A percentile compares a stretch with the other conserved stretches of the same genome.
Evolutionary conservation across 2,888 invertebrate species (phyloP).

Genomic region (Gymnocheta viridis): DNA sequence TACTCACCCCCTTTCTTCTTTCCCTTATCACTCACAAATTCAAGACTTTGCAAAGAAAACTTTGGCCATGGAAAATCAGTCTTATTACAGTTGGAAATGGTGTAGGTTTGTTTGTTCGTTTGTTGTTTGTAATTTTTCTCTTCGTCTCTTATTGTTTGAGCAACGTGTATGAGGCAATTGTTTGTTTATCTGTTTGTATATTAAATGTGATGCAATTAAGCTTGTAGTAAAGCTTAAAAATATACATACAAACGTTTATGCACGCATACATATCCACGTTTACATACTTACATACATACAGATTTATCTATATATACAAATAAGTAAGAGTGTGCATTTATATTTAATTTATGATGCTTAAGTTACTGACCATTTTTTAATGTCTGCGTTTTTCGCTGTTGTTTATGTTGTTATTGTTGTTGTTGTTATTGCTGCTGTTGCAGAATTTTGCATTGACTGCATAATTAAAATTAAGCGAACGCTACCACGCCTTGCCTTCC

Average conservation of each 20-base stretch:
- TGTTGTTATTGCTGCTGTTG: conserved; percentile 11
- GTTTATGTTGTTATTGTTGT: conserved; percentile 4
- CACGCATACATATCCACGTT: neutral
- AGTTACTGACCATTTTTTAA: conserved; percentile 52
- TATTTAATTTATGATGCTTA: conserved; percentile 63
- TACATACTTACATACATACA: neutral
- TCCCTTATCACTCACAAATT: too few relatives aligned
- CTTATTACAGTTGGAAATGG: neutral
- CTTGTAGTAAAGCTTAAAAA: conserved; percentile 48
- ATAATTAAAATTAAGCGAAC: conserved; percentile 69
- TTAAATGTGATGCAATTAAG: conserved; percentile 67
- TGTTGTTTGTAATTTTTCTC: neutral
- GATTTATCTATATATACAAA: conserved; percentile 6
- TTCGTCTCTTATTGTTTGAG: neutral
- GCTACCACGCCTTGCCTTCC: conserved; percentile 68
- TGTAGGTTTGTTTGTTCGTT: neutral
- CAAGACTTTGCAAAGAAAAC: too few relatives aligned
- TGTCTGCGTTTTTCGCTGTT: neutral
- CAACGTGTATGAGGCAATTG: conserved; percentile 10
- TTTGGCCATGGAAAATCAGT: too few relatives aligned
- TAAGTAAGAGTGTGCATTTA: conserved; percentile 27
- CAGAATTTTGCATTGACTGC: conserved; percentile 59
- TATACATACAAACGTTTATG: neutral
- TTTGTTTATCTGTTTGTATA: conserved; percentile 61
- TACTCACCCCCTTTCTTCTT: too few relatives aligned